Evolutionary conservation across 2,797 vertebrate species (phyloP), one percentile per base, ranked within the genome.

Genomic region (Coendou prehensilis): DNA sequence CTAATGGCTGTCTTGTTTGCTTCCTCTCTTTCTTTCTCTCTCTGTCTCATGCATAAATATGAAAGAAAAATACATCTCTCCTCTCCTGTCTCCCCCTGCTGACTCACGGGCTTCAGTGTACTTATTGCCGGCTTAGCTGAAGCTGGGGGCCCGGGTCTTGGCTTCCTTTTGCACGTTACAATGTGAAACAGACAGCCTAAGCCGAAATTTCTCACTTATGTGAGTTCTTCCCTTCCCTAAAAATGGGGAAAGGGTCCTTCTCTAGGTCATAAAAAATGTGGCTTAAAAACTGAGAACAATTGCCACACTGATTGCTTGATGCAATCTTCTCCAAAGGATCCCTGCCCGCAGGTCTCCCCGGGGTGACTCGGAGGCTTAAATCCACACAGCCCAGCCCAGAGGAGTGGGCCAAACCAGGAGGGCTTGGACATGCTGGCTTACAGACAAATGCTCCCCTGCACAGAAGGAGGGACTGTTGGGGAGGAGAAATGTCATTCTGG

Each of bases 281-380:
- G 75, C 83, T 95, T 47, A 41, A 76, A 87, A 76, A 28, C 90
- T 9, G 1, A 81, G 89, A 82, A 81, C 96, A 94, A 96, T 89
- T 96, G 80, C 54, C 41, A 0, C 54, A 87, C 82, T 5, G 17
- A 88, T 3, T n/a, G 54, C 33, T 50, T 26, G 11, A 57, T 14
- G n/a, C 79, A 20, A 71, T 67, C n/a, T 23, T 47, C 54, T 47
- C 92, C 57, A 26, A 20, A 59, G 33, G 61, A 5, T 69, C 50
- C 4, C 5, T 6, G 45, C 33, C 0, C 28, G 37, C 82, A 87
- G 80, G 52, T 15, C 45, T 94, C 59, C 76, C 50, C 47, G 18
- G 50, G 73, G 54, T 47, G 59, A 50, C 56, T 37, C 1, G 0
- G 81, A 28, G 20, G 0, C 23, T 0, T 6, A 64, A 50, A 33